Evolutionary conservation across 2,888 invertebrate species (phyloP).

Genomic region (Latrodectus hesperus): DNA sequence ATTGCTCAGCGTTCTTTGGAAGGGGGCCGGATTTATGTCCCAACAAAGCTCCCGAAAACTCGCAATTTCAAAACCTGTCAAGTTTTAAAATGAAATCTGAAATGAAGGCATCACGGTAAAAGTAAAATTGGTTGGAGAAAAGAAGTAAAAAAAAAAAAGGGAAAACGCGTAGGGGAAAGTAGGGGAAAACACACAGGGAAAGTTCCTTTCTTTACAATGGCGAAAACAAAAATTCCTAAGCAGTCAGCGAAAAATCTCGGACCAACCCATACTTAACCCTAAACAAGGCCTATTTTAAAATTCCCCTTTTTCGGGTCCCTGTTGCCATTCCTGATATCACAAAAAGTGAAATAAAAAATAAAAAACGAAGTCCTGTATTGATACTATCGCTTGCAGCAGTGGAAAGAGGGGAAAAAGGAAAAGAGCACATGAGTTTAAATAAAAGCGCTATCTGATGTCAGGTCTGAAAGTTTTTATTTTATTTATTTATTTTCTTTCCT

Average conservation of each 20-base stretch:
- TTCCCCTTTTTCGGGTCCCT: slow-evolving; percentile 40
- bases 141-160: not conserved
- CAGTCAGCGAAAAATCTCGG: slow-evolving; percentile 54
- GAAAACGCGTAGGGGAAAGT: not conserved
- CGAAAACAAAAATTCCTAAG: slow-evolving; percentile 19
- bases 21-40: slow-evolving; percentile 33
- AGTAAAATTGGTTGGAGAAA: not conserved
- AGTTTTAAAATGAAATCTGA: slow-evolving; percentile 64
- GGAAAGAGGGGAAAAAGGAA: slow-evolving; percentile 10
- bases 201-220: slow-evolving; percentile 1
- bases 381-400: slow-evolving; percentile 42
- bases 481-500: slow-evolving; percentile 6
- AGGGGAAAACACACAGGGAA: not conserved
- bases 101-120: slow-evolving; percentile 52
- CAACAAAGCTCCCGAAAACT: slow-evolving; percentile 33
- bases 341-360: slow-evolving; percentile 22
- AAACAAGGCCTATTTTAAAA: slow-evolving; percentile 68
- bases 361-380: slow-evolving; percentile 31
- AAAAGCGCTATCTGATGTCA: slow-evolving; percentile 66
- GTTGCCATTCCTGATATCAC: slow-evolving; percentile 64
- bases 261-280: slow-evolving; percentile 61
- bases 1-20: no score
- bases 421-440: slow-evolving; percentile 59
- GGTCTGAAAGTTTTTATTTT: not conserved
- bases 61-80: slow-evolving; percentile 67